Conservation (phyloP, 2,797 vertebrate species). For the Prionace glauca region DNA sequence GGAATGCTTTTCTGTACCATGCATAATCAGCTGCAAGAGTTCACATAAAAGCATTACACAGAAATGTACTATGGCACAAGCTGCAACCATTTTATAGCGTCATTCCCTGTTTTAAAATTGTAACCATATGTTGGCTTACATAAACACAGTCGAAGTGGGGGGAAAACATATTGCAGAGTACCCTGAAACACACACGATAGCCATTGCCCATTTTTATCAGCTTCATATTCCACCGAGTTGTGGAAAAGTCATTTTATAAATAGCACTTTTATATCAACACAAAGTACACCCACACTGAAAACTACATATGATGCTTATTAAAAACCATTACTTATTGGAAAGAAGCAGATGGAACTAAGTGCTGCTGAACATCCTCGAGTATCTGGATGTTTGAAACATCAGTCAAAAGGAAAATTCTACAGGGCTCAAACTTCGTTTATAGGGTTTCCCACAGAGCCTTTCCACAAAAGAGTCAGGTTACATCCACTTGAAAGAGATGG, state of each 20-base stretch:
- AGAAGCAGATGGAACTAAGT: neutral
- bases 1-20: neutral
- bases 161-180: neutral
- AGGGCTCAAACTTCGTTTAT: neutral
- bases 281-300: neutral
- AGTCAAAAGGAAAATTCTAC: neutral
- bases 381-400: neutral
- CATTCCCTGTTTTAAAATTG: slow-evolving; percentile 18
- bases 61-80: neutral
- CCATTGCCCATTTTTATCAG: neutral
- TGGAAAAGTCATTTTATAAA: neutral
- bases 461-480: neutral
- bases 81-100: neutral
- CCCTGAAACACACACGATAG: neutral
- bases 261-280: neutral
- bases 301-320: neutral
- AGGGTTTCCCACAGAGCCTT: neutral
- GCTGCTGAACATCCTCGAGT: neutral
- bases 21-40: neutral
- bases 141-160: neutral
- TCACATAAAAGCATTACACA: neutral
- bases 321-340: neutral
- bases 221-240: neutral
- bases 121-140: neutral
- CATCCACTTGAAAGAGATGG: neutral